phyloP scores from a whole-genome alignment of 2,113 vertebrate genomes.

The Silurus glanis region DNA sequence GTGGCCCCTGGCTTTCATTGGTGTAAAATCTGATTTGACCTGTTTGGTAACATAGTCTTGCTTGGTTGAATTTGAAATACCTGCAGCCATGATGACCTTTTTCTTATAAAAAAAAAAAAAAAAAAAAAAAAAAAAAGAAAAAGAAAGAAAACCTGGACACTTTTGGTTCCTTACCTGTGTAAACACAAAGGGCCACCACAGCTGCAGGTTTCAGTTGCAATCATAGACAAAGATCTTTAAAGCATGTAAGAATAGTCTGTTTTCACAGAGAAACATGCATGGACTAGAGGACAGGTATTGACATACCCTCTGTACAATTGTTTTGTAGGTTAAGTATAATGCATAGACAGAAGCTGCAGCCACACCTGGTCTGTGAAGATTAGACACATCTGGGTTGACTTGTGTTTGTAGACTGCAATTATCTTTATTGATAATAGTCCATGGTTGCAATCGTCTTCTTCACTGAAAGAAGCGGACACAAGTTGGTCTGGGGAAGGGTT shows the following conservation, averaged over 20 bases:
- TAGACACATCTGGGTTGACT: neutral
- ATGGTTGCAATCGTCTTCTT: neutral
- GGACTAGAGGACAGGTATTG: neutral
- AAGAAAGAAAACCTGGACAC: neutral
- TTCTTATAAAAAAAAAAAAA: neutral
- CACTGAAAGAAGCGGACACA: neutral
- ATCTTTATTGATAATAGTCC: neutral
- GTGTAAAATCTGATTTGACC: neutral
- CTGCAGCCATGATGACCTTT: neutral
- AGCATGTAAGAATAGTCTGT: too few species aligned
- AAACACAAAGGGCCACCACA: too few species aligned
- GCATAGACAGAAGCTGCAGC: neutral
- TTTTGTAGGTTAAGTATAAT: neutral
- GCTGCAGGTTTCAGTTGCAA: neutral
- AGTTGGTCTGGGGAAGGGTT: too few species aligned
- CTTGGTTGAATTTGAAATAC: neutral
- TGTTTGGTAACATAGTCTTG: neutral
- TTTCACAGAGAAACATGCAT: neutral
- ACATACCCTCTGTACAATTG: neutral
- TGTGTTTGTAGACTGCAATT: neutral
- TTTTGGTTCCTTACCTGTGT: neutral
- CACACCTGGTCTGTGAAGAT: neutral
- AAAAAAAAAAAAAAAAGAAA: too few species aligned
- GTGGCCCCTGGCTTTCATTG: slow-evolving; percentile 5
- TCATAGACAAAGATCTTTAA: too few species aligned